These are phyloP conservation scores for Sebastolobus alascanus DNA, from an alignment of 2,797 vertebrate species.

Conservation along the genomic window DNA sequence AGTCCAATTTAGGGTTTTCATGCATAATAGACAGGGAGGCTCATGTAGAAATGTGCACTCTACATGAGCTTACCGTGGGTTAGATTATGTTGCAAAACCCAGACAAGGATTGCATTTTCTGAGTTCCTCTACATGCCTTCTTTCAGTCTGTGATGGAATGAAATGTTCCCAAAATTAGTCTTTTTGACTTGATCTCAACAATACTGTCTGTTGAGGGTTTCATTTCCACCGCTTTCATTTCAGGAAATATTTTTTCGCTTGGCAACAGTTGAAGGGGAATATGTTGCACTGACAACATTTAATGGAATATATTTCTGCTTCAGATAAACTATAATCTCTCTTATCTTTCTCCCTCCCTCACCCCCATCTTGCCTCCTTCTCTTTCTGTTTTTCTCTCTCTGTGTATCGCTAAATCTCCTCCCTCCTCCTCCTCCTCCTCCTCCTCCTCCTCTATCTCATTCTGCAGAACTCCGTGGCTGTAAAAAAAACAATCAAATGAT, in stretches of 20 bases:
- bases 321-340: conserved; percentile 65
- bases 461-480: conserved; percentile 59
- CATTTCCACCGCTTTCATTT: conserved; percentile 37
- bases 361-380: neutral
- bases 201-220: conserved; percentile 22
- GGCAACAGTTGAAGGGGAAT: conserved; percentile 50
- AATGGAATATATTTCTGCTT: conserved; percentile 62
- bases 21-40: conserved; percentile 28
- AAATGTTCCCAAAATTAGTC: conserved; percentile 39
- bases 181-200: conserved; percentile 39
- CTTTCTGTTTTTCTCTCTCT: conserved; percentile 26
- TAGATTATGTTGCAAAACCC: neutral
- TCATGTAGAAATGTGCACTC: conserved; percentile 17
- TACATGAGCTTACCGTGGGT: neutral
- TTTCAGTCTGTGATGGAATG: conserved; percentile 15
- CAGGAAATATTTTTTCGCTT: conserved; percentile 27
- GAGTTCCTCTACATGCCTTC: neutral
- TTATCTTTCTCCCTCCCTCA: conserved; percentile 42
- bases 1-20: conserved; percentile 39
- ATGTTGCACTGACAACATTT: conserved; percentile 42
- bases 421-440: conserved; percentile 7
- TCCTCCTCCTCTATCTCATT: conserved; percentile 43
- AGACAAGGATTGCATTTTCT: neutral
- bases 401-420: conserved; percentile 29
- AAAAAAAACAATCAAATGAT: conserved; percentile 40